Evolutionary conservation across 2,797 vertebrate species (phyloP).

Genomic region (Catamblyrhynchus diadema): DNA sequence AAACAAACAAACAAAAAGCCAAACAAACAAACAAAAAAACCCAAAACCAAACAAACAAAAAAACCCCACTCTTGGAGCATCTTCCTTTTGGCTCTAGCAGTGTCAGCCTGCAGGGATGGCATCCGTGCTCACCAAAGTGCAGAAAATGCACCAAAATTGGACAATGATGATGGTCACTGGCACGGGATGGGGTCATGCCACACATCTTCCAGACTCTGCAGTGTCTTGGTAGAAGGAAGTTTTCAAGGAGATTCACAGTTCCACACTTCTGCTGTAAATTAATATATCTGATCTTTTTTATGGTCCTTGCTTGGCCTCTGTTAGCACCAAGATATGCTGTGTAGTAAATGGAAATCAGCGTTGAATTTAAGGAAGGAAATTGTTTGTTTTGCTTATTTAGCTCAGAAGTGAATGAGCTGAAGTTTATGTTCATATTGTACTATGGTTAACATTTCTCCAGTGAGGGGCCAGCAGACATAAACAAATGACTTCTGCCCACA

Average conservation of each 20-base stretch:
- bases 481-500: neutral
- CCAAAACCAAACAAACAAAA: too few relatives aligned
- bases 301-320: neutral
- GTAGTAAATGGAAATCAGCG: neutral
- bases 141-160: neutral
- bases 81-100: neutral
- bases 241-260: neutral
- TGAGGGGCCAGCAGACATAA: neutral
- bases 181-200: neutral
- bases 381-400: neutral
- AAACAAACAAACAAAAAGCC: too few relatives aligned
- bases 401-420: neutral
- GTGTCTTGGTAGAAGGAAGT: neutral
- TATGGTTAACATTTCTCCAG: neutral
- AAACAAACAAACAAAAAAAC: too few relatives aligned
- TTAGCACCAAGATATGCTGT: neutral
- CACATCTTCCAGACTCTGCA: rapidly evolving
- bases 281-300: neutral
- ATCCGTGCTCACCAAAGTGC: neutral
- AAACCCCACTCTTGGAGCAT: neutral
- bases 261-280: neutral
- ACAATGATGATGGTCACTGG: neutral
- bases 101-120: neutral
- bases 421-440: neutral
- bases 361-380: neutral